Conservation (phyloP, 64 coral and sea anemone genomes). For the Pachyseris speciosa region DNA sequence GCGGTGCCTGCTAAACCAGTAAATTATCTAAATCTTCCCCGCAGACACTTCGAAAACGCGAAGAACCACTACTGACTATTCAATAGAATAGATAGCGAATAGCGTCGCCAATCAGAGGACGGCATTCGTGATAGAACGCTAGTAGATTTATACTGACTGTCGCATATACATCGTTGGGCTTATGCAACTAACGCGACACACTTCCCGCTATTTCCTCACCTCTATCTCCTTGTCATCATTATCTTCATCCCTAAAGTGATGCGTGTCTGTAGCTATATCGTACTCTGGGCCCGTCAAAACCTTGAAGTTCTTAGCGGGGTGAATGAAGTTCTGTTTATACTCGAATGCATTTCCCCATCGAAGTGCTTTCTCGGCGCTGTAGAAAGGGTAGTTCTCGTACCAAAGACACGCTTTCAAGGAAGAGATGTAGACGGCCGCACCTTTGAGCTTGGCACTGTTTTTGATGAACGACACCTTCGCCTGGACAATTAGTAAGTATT, state of each 20-base stretch:
- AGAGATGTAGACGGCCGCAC: slow-evolving; percentile 80
- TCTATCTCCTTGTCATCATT: neutral
- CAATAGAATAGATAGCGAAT: no score
- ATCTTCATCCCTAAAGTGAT: neutral
- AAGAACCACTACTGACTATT: no score
- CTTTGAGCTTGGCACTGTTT: slow-evolving; percentile 86
- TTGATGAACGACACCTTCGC: slow-evolving; percentile 71
- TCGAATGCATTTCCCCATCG: slow-evolving; percentile 79
- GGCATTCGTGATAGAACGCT: no score
- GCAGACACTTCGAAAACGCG: no score
- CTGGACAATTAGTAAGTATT: slow-evolving; percentile 39
- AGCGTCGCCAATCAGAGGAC: no score
- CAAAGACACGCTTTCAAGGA: slow-evolving; percentile 74
- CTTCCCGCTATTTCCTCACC: neutral
- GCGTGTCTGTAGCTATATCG: slow-evolving; percentile 90
- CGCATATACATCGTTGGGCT: no score
- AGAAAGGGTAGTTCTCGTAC: slow-evolving; percentile 79
- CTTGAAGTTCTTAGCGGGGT: neutral
- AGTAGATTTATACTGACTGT: no score
- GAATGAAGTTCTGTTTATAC: slow-evolving; percentile 64
- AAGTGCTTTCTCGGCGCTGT: slow-evolving; percentile 63
- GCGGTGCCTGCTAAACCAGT: no score
- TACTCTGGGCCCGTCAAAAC: slow-evolving; percentile 56
- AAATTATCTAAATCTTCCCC: no score
- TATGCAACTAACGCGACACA: neutral